Evolutionary conservation across 2,113 vertebrate genomes (phyloP).

Genomic region (Lethenteron reissneri): DNA sequence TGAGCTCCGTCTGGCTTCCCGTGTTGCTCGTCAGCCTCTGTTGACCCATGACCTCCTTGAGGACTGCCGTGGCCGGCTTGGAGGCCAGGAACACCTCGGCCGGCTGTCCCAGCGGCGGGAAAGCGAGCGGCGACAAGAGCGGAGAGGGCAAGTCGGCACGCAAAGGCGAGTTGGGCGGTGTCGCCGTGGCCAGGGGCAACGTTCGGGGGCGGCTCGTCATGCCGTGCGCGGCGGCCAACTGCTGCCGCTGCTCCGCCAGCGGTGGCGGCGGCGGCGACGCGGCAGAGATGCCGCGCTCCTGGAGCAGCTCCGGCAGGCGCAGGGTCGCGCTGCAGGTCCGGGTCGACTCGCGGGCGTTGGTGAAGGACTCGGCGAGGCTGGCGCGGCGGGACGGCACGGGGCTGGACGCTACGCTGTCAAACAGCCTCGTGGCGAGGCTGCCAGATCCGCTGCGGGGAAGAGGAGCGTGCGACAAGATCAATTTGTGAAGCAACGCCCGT

Average conservation of each 20-base stretch:
- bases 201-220: not conserved
- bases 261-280: constrained; percentile 17
- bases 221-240: constrained; percentile 12
- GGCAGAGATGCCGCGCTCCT: constrained; percentile 26
- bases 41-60: not conserved
- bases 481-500: too few relatives aligned
- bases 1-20: not conserved
- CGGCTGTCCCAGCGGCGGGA: constrained; percentile 7
- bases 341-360: constrained; percentile 8
- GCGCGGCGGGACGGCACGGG: constrained; percentile 55
- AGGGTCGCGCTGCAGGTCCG: constrained; percentile 12
- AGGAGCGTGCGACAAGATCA: too few relatives aligned
- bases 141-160: constrained; percentile 28
- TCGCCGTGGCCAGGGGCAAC: constrained; percentile 21
- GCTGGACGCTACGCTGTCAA: too few relatives aligned
- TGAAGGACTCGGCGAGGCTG: constrained; percentile 15
- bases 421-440: too few relatives aligned
- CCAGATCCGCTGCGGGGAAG: too few relatives aligned
- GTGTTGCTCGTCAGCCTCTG: constrained; percentile 1
- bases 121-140: constrained; percentile 19
- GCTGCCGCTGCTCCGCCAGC: constrained; percentile 14
- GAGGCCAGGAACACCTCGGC: not conserved
- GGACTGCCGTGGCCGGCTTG: not conserved
- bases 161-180: constrained; percentile 58
- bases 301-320: constrained; percentile 28